phyloP scores from a whole-genome alignment of 2,113 vertebrate genomes.

The Zosterops japonicus region DNA sequence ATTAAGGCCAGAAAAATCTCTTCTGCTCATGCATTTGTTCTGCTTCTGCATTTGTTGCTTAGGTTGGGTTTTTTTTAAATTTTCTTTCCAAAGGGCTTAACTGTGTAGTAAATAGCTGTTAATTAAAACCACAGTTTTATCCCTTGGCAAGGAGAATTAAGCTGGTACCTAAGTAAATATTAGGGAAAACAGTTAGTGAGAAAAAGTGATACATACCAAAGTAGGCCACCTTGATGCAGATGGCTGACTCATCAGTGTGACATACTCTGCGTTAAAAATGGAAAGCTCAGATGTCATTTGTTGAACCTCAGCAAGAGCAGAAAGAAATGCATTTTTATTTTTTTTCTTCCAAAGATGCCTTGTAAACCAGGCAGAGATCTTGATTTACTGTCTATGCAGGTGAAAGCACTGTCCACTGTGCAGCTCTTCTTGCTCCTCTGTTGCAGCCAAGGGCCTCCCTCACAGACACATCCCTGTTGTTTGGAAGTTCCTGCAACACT shows the following conservation, averaged over 20 bases:
- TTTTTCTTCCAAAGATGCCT: neutral
- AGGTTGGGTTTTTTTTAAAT: fast-evolving
- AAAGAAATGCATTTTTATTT: neutral
- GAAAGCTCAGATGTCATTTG: neutral
- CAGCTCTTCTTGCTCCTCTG: neutral
- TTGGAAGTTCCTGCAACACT: neutral
- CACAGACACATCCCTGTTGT: neutral
- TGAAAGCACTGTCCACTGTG: neutral
- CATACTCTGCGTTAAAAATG: neutral
- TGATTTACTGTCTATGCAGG: too few relatives aligned
- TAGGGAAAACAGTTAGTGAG: neutral
- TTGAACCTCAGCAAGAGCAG: neutral
- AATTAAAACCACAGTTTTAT: neutral
- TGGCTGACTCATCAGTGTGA: neutral
- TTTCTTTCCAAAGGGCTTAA: neutral
- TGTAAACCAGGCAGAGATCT: neutral
- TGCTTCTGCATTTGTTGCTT: neutral
- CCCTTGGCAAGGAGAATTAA: neutral
- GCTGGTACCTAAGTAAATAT: neutral
- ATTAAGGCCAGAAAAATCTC: neutral
- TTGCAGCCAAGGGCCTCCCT: neutral
- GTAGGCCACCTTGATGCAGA: neutral
- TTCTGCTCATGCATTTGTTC: neutral
- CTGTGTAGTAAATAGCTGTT: neutral
- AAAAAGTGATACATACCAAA: neutral